phyloP scores from a whole-genome alignment of 1,140 invertebrate genomes.

The Bombus pascuorum region DNA sequence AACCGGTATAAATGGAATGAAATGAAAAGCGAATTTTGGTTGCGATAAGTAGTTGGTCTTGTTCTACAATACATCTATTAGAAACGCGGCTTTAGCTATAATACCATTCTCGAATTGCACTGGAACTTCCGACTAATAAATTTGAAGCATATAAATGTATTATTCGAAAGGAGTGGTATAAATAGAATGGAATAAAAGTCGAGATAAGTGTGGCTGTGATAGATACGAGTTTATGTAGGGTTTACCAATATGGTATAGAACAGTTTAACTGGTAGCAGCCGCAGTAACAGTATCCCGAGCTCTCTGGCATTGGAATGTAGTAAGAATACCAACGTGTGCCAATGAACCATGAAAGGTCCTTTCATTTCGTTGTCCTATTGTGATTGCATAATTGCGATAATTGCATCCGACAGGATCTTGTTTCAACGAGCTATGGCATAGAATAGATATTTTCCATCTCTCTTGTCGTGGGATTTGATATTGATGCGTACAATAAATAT shows the following conservation, averaged over 20 bases:
- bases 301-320: constrained; percentile 40
- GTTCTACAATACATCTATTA: too few species aligned
- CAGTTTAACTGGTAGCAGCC: constrained; percentile 28
- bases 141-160: not conserved
- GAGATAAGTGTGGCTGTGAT: not conserved
- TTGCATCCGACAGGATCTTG: constrained; percentile 31
- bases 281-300: constrained; percentile 32
- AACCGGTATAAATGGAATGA: not conserved
- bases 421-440: not conserved
- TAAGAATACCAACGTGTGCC: constrained; percentile 47
- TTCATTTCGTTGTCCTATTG: constrained; percentile 54
- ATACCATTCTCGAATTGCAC: too few species aligned
- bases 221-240: constrained; percentile 22
- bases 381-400: constrained; percentile 51
- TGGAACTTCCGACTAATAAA: not conserved
- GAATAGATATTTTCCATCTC: too few species aligned
- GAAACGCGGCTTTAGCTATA: too few species aligned
- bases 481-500: not conserved
- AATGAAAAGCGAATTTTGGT: not conserved
- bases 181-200: not conserved
- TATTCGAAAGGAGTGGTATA: not conserved
- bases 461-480: not conserved
- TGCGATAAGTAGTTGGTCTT: too few species aligned
- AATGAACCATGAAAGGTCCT: constrained; percentile 63
- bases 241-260: constrained; percentile 32